Evolutionary conservation across 2,113 vertebrate species (phyloP), one percentile per base, ranked within the genome.

Genomic region (Columba janthina): DNA sequence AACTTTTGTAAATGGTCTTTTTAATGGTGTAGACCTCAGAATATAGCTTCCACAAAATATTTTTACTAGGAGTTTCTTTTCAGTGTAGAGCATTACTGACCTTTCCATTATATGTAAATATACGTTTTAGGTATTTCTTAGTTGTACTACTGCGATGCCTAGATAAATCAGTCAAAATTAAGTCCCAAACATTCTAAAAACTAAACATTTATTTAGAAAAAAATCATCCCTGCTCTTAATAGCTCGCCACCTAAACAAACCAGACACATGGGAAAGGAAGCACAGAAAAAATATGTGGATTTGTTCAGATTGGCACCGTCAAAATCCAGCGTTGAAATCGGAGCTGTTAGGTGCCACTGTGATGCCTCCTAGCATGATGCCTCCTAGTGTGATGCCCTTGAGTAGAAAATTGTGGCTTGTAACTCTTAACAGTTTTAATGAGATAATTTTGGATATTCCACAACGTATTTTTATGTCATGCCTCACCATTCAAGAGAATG

Each of bases 241-340:
- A 90, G 11, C 36, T 79, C 54, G 10, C 12, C 7, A 4, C 6
- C 15, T 62, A 46, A 85, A 51, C 12, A 82, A 67, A 50, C 4
- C 4, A 64, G 71, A 53, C 11, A 29, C 22, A 18, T 60, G 34
- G 61, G 22, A 66, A 80, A 42, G 32, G 20, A 91, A 81, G 25
- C 42, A 50, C 12, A 34, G 20, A 26, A 53, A 40, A 50, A 75
- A 29, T 4, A 6, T 6, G 13, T 38, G n/a, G 12, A 29, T 86
- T 88, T 64, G 26, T 57, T 86, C 40, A 64, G 29, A 34, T 14
- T 2, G 3, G 5, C 19, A 50, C 24, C 51, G 16, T 64, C 22
- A 18, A 50, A 88, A 64, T 25, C 38, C 0, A 0, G 12, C 50
- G 22, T 24, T 62, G 77, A 29, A 66, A 40, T 28, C 1, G 1